A percentile compares a stretch with the other conserved stretches of the same genome.
phyloP scores from a whole-genome alignment of 2,888 invertebrate species.

The Temnothorax ravouxi region DNA sequence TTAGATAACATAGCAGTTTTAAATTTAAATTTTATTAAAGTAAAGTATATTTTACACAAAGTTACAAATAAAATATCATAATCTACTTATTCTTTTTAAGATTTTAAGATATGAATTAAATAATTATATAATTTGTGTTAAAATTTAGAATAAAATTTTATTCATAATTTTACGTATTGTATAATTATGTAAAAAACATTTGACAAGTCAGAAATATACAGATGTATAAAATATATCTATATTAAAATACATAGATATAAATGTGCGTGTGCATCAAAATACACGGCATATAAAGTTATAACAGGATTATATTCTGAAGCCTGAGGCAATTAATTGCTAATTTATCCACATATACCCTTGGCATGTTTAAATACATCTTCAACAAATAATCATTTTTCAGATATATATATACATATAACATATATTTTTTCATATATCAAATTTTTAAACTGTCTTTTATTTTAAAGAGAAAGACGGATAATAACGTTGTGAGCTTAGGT shows the following conservation, averaged over 20 bases:
- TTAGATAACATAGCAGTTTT: not conserved
- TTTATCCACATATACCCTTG: not conserved
- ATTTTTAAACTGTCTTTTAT: constrained; percentile 11
- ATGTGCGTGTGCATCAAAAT: not conserved
- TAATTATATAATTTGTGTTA: too few species aligned
- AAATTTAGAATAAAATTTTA: not conserved
- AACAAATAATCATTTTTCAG: not conserved
- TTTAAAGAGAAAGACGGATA: constrained; percentile 1
- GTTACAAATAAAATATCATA: not conserved
- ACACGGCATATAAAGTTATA: not conserved
- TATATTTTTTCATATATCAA: not conserved
- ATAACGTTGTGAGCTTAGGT: not conserved
- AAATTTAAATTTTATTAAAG: not conserved
- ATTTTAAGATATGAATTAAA: too few species aligned
- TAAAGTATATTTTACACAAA: not conserved
- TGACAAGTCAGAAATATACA: not conserved
- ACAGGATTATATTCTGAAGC: not conserved
- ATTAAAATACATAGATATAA: not conserved
- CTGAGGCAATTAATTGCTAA: not conserved
- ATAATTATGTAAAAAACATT: not conserved
- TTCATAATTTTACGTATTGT: not conserved
- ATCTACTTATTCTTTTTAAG: too few species aligned
- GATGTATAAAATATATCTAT: not conserved
- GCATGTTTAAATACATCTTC: too few species aligned
- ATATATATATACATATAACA: not conserved